Evolutionary conservation across 1,140 invertebrate genomes (phyloP), one percentile per base, ranked within the genome.

Genomic region (Drosophila nikananu): DNA sequence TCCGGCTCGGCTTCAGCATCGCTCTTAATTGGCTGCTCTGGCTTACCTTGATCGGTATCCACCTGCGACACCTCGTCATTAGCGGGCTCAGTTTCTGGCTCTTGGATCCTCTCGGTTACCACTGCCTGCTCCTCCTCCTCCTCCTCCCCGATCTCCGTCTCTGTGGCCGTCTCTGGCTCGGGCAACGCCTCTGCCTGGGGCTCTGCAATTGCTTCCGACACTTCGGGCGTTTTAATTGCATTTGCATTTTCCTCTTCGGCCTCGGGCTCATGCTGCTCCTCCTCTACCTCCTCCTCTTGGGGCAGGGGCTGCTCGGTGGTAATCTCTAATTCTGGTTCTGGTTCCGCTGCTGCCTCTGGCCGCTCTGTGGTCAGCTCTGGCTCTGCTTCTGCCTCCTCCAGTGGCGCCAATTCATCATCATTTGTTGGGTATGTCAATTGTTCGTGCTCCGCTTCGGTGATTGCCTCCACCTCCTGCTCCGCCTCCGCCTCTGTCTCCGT

Each of bases 391-490:
- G 54, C 35, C 65, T 80, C 82, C 27, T 78, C 77, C 57, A 66
- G 55, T 84, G 86, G 86, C 86, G 86, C 86, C 86, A 91, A 91
- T 86, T 91, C 86, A 91, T 91, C 87, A 91, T 91, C 87, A 91
- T 91, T 91, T 91, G 86, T 81, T 91, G 89, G 87, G 87, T 87
- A 87, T 78, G 86, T 87, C 80, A 83, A 83, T 80, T 91, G 83
- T 80, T 83, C 83, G 79, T 80, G 87, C 65, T 90, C 82, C 51
- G 81, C 83, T 77, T 86, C 86, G 68, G 68, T 84, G 81, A 70
- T 90, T 90, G 86, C 78, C 75, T 80, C 74, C 68, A 27, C 49
- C 49, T 79, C 65, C 15, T 10, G n/a, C 57, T 70, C 61, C 25
- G 32, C 35, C 39, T 81, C 78, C 10, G 21, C 4, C 75, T 81